Conservation (phyloP, 2,888 invertebrate species). For the Dynastes hyllus region DNA sequence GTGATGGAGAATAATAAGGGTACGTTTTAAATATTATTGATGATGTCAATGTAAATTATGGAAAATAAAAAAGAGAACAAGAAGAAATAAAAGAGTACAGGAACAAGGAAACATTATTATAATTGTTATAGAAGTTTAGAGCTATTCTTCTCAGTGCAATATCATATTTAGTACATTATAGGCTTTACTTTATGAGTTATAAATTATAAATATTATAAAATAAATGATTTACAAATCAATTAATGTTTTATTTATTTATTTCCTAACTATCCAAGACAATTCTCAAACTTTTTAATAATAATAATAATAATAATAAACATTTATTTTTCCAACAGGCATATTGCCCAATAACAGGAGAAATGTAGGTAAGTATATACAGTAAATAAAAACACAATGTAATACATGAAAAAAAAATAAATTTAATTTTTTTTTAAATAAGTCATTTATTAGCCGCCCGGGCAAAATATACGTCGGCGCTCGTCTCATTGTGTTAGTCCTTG, state of each 20-base stretch:
- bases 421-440: too few relatives aligned
- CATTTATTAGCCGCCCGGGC: too few relatives aligned
- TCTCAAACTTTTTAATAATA: too few relatives aligned
- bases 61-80: conserved; percentile 36
- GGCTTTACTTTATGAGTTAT: conserved; percentile 56
- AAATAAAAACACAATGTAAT: too few relatives aligned
- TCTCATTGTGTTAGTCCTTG: too few relatives aligned
- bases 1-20: conserved; percentile 55
- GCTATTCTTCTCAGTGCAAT: conserved; percentile 62
- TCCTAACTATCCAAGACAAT: too few relatives aligned
- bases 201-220: conserved; percentile 53
- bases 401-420: too few relatives aligned
- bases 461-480: too few relatives aligned
- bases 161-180: conserved; percentile 56
- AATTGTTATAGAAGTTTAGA: conserved; percentile 59
- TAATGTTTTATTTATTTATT: conserved; percentile 30
- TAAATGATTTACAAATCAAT: conserved; percentile 56
- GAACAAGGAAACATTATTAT: conserved; percentile 42
- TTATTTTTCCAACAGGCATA: too few relatives aligned
- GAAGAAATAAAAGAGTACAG: background rate
- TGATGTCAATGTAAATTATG: conserved; percentile 37
- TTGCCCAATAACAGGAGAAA: too few relatives aligned
- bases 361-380: too few relatives aligned
- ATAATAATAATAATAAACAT: too few relatives aligned
- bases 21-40: conserved; percentile 33